Evolutionary conservation across 2,888 invertebrate genomes (phyloP).

Genomic region (Lacanobia oleracea): DNA sequence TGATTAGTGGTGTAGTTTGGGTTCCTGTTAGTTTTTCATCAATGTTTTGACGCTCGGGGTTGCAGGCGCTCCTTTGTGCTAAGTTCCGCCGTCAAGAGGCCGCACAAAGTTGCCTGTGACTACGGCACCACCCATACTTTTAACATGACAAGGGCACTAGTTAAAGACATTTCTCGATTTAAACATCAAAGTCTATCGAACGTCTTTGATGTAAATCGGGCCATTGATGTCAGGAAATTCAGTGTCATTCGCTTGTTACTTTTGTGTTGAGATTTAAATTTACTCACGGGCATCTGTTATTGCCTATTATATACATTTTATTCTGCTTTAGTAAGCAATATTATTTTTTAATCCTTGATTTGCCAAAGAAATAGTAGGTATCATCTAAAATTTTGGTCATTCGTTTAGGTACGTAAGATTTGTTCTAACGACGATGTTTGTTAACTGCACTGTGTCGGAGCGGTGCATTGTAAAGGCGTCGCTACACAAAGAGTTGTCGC

Average conservation of each 20-base stretch:
- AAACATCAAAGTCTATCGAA: slow-evolving; percentile 86
- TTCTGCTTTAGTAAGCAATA: neutral
- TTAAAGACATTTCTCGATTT: slow-evolving; percentile 79
- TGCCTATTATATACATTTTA: neutral
- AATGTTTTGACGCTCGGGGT: slow-evolving; percentile 65
- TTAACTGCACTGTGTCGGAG: slow-evolving; percentile 65
- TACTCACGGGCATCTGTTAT: slow-evolving; percentile 15
- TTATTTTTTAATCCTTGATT: too few relatives aligned
- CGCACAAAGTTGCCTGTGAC: slow-evolving; percentile 73
- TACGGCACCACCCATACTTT: slow-evolving; percentile 74
- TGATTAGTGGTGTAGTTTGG: slow-evolving; percentile 39
- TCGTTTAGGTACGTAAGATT: slow-evolving; percentile 18
- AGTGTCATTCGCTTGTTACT: slow-evolving; percentile 65
- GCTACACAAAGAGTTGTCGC: slow-evolving; percentile 85
- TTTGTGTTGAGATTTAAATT: slow-evolving; percentile 33
- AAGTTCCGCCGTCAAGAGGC: slow-evolving; percentile 74
- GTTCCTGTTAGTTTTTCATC: slow-evolving; percentile 76
- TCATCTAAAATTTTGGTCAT: neutral
- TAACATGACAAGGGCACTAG: slow-evolving; percentile 80
- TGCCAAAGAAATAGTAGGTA: neutral
- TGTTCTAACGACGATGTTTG: slow-evolving; percentile 64
- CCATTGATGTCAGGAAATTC: slow-evolving; percentile 85
- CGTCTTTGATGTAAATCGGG: slow-evolving; percentile 84
- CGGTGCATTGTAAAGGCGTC: slow-evolving; percentile 78
- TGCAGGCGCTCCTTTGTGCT: slow-evolving; percentile 73